A percentile compares a stretch with the other conserved stretches of the same genome.
These are phyloP conservation scores for Anoplopoma fimbria DNA, from an alignment of 2,113 vertebrate species.

Conservation along the genomic window DNA sequence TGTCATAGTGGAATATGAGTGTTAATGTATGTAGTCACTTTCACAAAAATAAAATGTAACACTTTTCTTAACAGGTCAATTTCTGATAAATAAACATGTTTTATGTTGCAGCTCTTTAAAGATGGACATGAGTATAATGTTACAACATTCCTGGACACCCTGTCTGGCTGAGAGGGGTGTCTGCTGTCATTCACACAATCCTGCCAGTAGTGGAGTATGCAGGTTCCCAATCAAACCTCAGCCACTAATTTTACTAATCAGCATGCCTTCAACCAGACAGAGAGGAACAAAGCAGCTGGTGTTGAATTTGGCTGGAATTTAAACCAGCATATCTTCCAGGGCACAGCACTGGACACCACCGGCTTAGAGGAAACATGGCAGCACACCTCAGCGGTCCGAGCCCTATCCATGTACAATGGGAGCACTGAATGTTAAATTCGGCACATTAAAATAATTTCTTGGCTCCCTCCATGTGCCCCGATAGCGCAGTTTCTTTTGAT, in stretches of 20 bases:
- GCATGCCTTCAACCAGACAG: constrained; percentile 50
- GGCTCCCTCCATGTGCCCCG: not conserved
- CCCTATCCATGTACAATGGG: constrained; percentile 13
- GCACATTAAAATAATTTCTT: constrained; percentile 41
- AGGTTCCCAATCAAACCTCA: constrained; percentile 57
- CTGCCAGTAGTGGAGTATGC: constrained; percentile 40
- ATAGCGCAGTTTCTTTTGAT: constrained; percentile 26
- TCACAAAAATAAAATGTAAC: no score
- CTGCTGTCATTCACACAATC: constrained; percentile 31
- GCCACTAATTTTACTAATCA: constrained; percentile 63
- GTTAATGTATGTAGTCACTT: no score
- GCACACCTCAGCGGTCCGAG: constrained; percentile 38
- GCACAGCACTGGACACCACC: constrained; percentile 39
- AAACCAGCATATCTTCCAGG: constrained; percentile 51
- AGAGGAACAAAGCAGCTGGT: constrained; percentile 45
- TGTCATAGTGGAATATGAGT: not conserved
- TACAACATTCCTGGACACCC: constrained; percentile 30
- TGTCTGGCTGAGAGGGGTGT: constrained; percentile 33
- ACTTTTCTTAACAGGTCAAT: not conserved
- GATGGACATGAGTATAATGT: constrained; percentile 7
- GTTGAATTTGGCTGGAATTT: constrained; percentile 49
- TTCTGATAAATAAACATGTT: not conserved
- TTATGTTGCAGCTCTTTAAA: constrained; percentile 3
- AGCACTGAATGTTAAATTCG: constrained; percentile 40
- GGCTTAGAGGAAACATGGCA: constrained; percentile 36